These are phyloP conservation scores for Phataginus tricuspis DNA, from an alignment of 2,797 vertebrate species.

Conservation along the genomic window DNA sequence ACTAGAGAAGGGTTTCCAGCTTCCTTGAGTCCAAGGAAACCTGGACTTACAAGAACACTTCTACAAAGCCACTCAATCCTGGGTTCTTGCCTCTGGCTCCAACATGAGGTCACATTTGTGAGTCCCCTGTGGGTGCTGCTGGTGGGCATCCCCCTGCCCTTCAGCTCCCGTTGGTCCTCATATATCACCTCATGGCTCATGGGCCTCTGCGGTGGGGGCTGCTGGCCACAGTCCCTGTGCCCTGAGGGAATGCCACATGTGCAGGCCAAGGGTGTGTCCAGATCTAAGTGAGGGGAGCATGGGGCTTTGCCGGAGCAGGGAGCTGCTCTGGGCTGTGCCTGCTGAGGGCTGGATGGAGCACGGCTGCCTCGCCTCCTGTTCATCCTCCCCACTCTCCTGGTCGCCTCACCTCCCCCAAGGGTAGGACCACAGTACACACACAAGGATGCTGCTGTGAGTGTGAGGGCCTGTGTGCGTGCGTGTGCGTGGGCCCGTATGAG, in stretches of 20 bases:
- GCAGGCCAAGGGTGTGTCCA: not conserved
- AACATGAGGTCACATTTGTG: not conserved
- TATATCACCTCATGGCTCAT: not conserved
- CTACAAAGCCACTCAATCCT: not conserved
- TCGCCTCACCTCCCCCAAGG: not conserved
- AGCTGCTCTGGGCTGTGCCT: not conserved
- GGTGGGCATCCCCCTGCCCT: not conserved
- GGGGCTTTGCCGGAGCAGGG: too few relatives aligned
- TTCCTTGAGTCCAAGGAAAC: not conserved
- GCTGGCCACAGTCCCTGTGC: not conserved
- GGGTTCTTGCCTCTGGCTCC: not conserved
- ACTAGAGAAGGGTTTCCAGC: not conserved
- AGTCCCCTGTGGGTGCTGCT: not conserved
- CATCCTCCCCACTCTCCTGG: too few relatives aligned
- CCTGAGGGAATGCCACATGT: not conserved
- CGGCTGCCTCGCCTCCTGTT: not conserved
- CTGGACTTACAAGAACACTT: not conserved
- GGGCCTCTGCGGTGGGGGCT: not conserved
- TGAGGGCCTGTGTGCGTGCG: not conserved
- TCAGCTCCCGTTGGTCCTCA: too few relatives aligned
- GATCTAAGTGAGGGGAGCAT: not conserved
- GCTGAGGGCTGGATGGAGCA: not conserved
- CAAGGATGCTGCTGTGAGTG: not conserved
- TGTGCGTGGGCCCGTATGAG: too few relatives aligned
- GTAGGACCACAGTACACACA: not conserved